These are phyloP conservation scores for Microtus ochrogaster DNA, from an alignment of 2,113 vertebrate species.

Conservation along the genomic window DNA sequence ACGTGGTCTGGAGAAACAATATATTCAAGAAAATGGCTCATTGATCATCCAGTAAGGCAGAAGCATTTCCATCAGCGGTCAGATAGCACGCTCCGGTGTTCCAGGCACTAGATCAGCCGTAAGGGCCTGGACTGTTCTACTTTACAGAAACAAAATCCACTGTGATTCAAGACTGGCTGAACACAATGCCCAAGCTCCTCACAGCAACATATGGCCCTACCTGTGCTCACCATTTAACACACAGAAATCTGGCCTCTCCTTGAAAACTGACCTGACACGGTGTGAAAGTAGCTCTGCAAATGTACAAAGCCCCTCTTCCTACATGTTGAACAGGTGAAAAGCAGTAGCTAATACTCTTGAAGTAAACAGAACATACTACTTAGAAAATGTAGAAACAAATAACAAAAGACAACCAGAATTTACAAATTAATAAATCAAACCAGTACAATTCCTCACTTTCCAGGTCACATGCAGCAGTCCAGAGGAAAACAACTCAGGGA, in stretches of 20 bases:
- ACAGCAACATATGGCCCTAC: background rate
- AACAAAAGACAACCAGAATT: slow-evolving; percentile 7
- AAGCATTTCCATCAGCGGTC: background rate
- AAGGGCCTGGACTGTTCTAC: background rate
- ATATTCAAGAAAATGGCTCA: background rate
- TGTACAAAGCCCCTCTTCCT: background rate
- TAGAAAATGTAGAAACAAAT: background rate
- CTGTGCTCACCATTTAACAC: background rate
- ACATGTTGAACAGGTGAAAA: background rate
- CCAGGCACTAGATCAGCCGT: background rate
- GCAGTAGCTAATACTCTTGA: background rate
- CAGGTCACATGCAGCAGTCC: background rate
- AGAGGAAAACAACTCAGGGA: background rate
- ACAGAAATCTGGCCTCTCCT: background rate
- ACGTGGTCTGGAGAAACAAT: slow-evolving; percentile 1
- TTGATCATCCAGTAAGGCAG: background rate
- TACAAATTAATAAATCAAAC: background rate
- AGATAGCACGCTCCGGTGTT: background rate
- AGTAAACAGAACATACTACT: background rate
- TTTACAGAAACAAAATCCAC: background rate
- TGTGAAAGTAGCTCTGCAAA: background rate
- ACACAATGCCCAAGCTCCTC: background rate
- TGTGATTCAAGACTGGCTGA: background rate
- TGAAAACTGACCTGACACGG: background rate
- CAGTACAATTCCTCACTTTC: background rate